phyloP scores from a whole-genome alignment of 2,888 invertebrate species.

The Tineola bisselliella region DNA sequence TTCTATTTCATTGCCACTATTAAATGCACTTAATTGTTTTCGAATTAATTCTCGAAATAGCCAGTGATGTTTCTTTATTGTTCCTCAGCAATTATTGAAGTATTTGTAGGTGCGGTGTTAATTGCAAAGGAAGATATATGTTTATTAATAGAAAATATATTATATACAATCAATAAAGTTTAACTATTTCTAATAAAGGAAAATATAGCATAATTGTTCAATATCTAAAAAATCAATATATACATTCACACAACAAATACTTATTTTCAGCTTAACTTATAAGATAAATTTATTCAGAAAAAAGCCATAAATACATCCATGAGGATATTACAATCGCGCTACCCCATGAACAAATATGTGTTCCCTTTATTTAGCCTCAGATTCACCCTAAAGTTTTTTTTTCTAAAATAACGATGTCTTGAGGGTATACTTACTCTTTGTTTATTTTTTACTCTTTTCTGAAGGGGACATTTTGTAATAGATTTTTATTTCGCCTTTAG shows the following conservation, averaged over 20 bases:
- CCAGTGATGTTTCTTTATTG: not conserved
- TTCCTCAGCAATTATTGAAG: not conserved
- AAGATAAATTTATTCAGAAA: constrained; percentile 1
- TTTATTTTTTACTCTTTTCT: constrained; percentile 30
- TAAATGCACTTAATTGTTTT: constrained; percentile 8
- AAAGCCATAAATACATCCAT: constrained; percentile 2
- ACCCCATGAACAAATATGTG: not conserved
- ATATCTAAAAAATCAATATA: not conserved
- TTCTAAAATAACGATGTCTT: constrained; percentile 44
- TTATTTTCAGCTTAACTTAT: constrained; percentile 2
- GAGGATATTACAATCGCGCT: not conserved
- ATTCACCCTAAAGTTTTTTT: constrained; percentile 36
- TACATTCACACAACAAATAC: not conserved
- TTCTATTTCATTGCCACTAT: not conserved
- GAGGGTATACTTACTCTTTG: constrained; percentile 43
- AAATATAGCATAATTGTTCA: too few relatives aligned
- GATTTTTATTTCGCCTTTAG: not conserved
- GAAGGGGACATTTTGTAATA: constrained; percentile 21
- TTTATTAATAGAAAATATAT: not conserved
- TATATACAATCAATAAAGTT: not conserved
- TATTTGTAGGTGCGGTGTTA: not conserved
- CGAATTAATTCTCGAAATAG: not conserved
- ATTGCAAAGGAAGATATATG: too few relatives aligned
- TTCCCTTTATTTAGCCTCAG: constrained; percentile 16
- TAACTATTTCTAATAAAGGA: too few relatives aligned